These are phyloP conservation scores for Lepas anatifera DNA, from an alignment of 2,888 invertebrate species.

Conservation along the genomic window DNA sequence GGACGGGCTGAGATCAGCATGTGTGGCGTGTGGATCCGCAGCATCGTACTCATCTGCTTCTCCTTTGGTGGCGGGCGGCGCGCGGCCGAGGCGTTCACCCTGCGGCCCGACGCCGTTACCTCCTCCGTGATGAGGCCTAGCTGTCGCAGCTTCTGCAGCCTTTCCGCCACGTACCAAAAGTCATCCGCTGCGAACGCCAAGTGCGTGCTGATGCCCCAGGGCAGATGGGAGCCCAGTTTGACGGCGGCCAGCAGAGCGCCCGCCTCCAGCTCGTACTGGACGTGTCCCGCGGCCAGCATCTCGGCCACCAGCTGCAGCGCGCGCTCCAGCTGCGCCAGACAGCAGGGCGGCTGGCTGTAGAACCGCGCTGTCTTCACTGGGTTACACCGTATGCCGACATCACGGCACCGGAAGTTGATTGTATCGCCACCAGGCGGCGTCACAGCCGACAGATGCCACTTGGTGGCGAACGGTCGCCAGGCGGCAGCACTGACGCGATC, in stretches of 20 bases:
- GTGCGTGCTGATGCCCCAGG: slow-evolving; percentile 33
- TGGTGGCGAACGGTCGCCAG: slow-evolving; percentile 12
- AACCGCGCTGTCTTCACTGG: neutral
- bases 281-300: slow-evolving; percentile 25
- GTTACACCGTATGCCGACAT: slow-evolving; percentile 12
- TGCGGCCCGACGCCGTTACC: slow-evolving; percentile 14
- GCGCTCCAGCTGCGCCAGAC: slow-evolving; percentile 27
- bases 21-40: slow-evolving; percentile 8
- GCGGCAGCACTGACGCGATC: neutral
- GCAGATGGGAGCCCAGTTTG: slow-evolving; percentile 30
- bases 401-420: slow-evolving; percentile 8
- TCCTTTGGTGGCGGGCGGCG: neutral
- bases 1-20: slow-evolving; percentile 13
- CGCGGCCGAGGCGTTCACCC: neutral
- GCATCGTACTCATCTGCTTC: too few relatives aligned
- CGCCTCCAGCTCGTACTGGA: slow-evolving; percentile 30
- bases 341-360: slow-evolving; percentile 27
- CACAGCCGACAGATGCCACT: slow-evolving; percentile 2
- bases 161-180: slow-evolving; percentile 18
- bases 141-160: slow-evolving; percentile 17
- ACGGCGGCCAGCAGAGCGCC: slow-evolving; percentile 32
- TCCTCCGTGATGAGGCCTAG: slow-evolving; percentile 16
- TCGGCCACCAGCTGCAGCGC: slow-evolving; percentile 26
- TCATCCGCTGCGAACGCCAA: slow-evolving; percentile 17
- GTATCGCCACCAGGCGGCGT: neutral